Evolutionary conservation across 2,797 vertebrate genomes (phyloP).

Genomic region (Myotis findleyi): DNA sequence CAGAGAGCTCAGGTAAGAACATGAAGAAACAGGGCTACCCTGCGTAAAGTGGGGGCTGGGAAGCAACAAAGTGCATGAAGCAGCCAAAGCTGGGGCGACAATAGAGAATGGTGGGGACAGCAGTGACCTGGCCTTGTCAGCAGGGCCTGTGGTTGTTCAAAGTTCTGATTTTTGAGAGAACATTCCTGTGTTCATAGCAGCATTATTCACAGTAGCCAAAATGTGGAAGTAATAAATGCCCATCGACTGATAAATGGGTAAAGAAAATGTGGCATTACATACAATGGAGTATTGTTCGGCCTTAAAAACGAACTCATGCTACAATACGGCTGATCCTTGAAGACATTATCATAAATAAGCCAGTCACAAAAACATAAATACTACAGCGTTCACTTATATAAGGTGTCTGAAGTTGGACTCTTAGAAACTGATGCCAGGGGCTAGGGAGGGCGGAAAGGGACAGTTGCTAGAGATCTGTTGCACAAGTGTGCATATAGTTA

Average conservation of each 20-base stretch:
- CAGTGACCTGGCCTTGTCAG: not conserved
- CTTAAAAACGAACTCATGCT: not conserved
- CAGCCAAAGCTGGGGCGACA: not conserved
- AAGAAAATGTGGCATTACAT: not conserved
- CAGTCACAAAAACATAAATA: not conserved
- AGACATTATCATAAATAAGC: not conserved
- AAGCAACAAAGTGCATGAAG: not conserved
- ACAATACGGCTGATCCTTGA: not conserved
- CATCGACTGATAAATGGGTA: not conserved
- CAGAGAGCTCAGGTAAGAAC: not conserved
- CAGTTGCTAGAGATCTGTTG: not conserved
- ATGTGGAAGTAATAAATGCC: not conserved
- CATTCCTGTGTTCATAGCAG: not conserved
- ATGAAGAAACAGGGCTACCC: not conserved
- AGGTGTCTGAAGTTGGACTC: not conserved
- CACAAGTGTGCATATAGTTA: not conserved
- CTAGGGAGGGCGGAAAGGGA: not conserved
- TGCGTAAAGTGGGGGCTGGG: not conserved
- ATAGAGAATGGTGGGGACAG: not conserved
- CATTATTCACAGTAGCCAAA: not conserved
- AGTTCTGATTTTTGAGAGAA: not conserved
- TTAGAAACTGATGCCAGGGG: not conserved
- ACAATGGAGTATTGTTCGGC: not conserved
- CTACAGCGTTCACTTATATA: not conserved
- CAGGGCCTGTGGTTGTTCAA: not conserved